A percentile compares a stretch with the other conserved stretches of the same genome.
Conservation (phyloP, 2,888 invertebrate genomes). For the Tuta absoluta region DNA sequence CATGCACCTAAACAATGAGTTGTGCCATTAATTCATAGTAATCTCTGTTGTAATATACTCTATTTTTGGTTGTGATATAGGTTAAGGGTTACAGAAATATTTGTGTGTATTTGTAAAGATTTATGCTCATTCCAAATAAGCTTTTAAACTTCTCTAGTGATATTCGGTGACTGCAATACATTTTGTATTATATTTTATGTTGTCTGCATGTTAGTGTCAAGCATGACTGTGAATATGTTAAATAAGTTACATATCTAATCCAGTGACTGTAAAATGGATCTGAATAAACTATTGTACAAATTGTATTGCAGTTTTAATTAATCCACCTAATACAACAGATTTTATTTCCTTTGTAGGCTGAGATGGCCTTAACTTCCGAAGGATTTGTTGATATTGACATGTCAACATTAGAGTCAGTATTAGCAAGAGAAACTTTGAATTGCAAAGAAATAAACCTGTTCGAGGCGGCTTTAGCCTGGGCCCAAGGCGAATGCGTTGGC, state of each 20-base stretch:
- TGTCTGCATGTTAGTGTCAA: slow-evolving; percentile 60
- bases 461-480: slow-evolving; percentile 96
- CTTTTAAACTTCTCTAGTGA: slow-evolving; percentile 8
- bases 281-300: slow-evolving; percentile 72
- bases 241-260: slow-evolving; percentile 57
- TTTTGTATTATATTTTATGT: slow-evolving; percentile 55
- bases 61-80: slow-evolving; percentile 74
- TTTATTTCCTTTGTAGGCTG: slow-evolving; percentile 85
- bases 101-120: slow-evolving; percentile 31
- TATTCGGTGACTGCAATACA: slow-evolving; percentile 73
- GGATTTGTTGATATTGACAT: slow-evolving; percentile 98
- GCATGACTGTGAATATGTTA: slow-evolving; percentile 58
- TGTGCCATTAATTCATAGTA: slow-evolving; percentile 49
- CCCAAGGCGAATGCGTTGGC: slow-evolving; percentile 92
- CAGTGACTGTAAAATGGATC: slow-evolving; percentile 47
- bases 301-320: slow-evolving; percentile 81
- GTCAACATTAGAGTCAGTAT: slow-evolving; percentile 94
- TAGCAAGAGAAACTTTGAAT: slow-evolving; percentile 95
- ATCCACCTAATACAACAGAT: slow-evolving; percentile 46
- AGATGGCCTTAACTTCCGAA: slow-evolving; percentile 97
- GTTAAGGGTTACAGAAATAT: slow-evolving; percentile 42
- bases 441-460: slow-evolving; percentile 95
- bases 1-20: slow-evolving; percentile 22
- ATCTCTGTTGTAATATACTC: slow-evolving; percentile 45
- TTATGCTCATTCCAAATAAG: slow-evolving; percentile 26